phyloP scores from a whole-genome alignment of 2,113 vertebrate genomes.

The Lonchura striata region DNA sequence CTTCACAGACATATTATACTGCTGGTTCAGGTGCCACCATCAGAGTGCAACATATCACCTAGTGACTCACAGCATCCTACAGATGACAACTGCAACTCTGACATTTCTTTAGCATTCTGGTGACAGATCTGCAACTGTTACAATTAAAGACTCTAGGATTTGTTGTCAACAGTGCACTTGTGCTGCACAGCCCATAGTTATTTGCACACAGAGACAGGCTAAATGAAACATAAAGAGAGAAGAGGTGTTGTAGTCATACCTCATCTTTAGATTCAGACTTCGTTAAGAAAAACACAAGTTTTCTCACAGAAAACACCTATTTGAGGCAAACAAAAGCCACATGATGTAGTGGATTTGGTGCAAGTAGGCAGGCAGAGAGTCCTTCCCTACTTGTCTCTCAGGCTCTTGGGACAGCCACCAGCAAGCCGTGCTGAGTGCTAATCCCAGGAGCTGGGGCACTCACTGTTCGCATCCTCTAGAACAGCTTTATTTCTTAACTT shows the following conservation, averaged over 20 bases:
- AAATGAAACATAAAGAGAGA: background rate
- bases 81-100: slow-evolving; percentile 1
- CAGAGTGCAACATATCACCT: slow-evolving; percentile 40
- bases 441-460: background rate
- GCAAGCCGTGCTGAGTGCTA: background rate
- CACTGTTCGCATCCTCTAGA: background rate
- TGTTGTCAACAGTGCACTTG: background rate
- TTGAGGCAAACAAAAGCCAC: background rate
- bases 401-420: background rate
- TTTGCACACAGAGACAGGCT: background rate
- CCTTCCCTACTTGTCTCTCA: rapidly evolving
- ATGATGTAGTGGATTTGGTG: background rate
- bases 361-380: background rate
- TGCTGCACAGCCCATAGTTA: background rate
- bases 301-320: background rate
- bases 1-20: background rate
- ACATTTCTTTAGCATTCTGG: background rate
- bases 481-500: background rate
- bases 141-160: slow-evolving; percentile 23
- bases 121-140: slow-evolving; percentile 12
- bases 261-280: background rate
- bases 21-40: slow-evolving; percentile 54
- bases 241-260: background rate
- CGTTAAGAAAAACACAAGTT: background rate
- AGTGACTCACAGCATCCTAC: slow-evolving; percentile 38